A percentile compares a stretch with the other conserved stretches of the same genome.
Evolutionary conservation across 2,888 invertebrate species (phyloP).

Genomic region (Bruchidius siliquastri): DNA sequence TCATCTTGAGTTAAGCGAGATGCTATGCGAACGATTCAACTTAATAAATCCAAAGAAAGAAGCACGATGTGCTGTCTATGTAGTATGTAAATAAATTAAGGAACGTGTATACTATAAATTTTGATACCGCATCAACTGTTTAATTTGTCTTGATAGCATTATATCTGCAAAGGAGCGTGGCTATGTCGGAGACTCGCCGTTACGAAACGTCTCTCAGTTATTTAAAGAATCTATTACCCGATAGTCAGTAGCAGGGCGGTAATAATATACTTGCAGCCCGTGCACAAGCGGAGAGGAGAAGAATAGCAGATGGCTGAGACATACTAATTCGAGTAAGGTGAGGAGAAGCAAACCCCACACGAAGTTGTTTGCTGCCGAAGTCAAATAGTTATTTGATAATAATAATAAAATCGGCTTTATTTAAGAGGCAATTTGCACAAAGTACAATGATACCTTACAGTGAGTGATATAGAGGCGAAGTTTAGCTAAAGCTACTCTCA

Average conservation of each 20-base stretch:
- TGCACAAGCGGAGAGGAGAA: too few relatives aligned
- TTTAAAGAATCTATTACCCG: neutral
- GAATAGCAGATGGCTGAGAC: too few relatives aligned
- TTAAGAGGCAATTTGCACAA: too few relatives aligned
- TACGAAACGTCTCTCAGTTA: neutral
- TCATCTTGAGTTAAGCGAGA: neutral
- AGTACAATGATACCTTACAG: too few relatives aligned
- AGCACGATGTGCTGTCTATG: neutral
- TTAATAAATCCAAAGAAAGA: neutral
- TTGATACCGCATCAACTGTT: conserved; percentile 8
- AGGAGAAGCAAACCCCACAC: too few relatives aligned
- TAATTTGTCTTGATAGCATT: neutral
- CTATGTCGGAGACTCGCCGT: neutral
- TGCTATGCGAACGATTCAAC: neutral
- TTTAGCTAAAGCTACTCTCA: too few relatives aligned
- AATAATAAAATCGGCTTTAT: too few relatives aligned
- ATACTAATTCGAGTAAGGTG: too few relatives aligned
- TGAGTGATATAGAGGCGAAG: too few relatives aligned
- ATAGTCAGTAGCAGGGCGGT: neutral
- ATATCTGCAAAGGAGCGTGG: neutral
- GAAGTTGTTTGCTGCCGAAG: too few relatives aligned
- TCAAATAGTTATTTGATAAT: too few relatives aligned
- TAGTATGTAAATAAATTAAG: conserved; percentile 15
- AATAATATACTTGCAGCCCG: too few relatives aligned
- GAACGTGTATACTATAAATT: conserved; percentile 16